phyloP scores from a whole-genome alignment of 1,140 invertebrate genomes.

The Tetraneura akinire region DNA sequence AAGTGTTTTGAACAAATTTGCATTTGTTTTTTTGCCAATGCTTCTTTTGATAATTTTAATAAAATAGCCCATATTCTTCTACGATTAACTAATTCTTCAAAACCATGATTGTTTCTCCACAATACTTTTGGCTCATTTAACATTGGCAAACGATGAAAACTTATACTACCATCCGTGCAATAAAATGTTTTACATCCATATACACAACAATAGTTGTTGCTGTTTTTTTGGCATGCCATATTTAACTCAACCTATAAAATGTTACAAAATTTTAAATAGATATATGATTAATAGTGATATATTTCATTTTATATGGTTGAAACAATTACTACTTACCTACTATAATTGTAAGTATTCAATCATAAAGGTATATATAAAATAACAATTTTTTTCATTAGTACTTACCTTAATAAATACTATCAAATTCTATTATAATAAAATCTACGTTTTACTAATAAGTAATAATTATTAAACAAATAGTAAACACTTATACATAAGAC shows the following conservation, averaged over 20 bases:
- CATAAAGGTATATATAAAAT: neutral
- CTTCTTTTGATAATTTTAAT: neutral
- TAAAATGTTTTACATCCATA: conserved; percentile 3
- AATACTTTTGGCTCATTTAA: conserved; percentile 6
- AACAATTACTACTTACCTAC: too few species aligned
- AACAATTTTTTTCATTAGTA: neutral
- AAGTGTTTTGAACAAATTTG: conserved; percentile 5
- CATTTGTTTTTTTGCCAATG: conserved; percentile 2
- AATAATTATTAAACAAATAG: neutral
- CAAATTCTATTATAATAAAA: neutral
- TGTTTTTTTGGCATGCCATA: conserved; percentile 2
- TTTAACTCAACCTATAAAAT: too few species aligned
- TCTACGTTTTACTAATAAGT: neutral
- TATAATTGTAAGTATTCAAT: too few species aligned
- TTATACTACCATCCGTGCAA: neutral
- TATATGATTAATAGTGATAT: neutral
- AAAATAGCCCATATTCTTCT: neutral
- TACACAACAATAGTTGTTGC: conserved; percentile 5
- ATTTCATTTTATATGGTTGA: neutral
- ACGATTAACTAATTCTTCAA: conserved; percentile 8
- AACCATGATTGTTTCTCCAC: neutral
- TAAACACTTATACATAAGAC: too few species aligned
- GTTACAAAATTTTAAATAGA: too few species aligned
- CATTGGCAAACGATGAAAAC: neutral
- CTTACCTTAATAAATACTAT: neutral